Base-by-base conservation (phyloP, 2,113 vertebrate species). In the Scophthalmus maximus region DNA sequence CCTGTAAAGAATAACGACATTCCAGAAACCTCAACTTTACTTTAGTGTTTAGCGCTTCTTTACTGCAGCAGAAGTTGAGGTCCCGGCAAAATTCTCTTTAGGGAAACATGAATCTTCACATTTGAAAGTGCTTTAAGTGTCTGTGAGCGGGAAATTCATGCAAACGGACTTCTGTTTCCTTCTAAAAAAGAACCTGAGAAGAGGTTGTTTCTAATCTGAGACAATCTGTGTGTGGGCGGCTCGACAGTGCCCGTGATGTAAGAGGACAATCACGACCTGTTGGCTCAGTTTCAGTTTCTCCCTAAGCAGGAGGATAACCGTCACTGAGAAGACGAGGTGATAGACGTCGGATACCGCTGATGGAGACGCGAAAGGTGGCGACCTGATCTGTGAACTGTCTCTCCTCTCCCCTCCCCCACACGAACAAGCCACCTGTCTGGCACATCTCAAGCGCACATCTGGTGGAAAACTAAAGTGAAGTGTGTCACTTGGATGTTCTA, bases 341-440 rank as follows among this genome's bases (percentile, higher is more conserved):
- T 49, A 53, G 52, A 77, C 17, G 73, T 75, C 38, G 68, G 56
- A 72, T 38, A 67, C 78, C 20, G 68, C 40, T 76, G 80, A 86
- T 53, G 57, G 81, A 81, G 67, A 77, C 27, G 76, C 66, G 66
- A 78, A 76, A 78, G 83, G 69, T 79, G 83, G 49, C 53, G 73
- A 85, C 80, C 74, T 76, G 76, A 73, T 78, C 70, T 73, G 65
- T 72, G 60, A 72, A 49, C 68, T 6, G 53, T 79, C 61, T 66
- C 51, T 60, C 72, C 51, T 44, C 73, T 42, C 58, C 50, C 64
- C 76, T 49, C 62, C 64, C 61, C 76, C 17, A 9, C 63, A 71
- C 68, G 78, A 66, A 78, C 52, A 52, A 60, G 20, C 71, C 51
- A 73, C 77, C 78, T 81, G 75, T 86, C 81, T 76, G 72, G 25